phyloP scores from a whole-genome alignment of 2,888 invertebrate genomes.

The Cactoblastis cactorum region DNA sequence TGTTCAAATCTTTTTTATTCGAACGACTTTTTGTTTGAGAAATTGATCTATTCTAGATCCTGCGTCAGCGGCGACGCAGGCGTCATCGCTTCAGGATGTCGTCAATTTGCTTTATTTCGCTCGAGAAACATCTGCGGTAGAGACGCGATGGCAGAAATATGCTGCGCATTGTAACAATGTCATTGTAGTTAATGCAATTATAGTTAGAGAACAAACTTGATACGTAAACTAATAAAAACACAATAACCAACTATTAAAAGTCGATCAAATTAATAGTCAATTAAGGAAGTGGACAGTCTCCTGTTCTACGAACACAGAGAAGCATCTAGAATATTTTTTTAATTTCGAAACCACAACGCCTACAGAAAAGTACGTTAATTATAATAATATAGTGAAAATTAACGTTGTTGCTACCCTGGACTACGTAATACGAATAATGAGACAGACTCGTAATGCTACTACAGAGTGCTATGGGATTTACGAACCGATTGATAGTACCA shows the following conservation, averaged over 20 bases:
- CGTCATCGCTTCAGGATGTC: slow-evolving; percentile 4
- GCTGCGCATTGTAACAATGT: background rate
- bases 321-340: too few species aligned
- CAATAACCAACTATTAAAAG: too few species aligned
- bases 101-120: slow-evolving; percentile 10
- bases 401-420: too few species aligned
- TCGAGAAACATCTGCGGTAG: slow-evolving; percentile 3
- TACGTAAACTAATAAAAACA: too few species aligned
- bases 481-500: background rate
- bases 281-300: too few species aligned
- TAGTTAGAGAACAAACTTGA: too few species aligned
- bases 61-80: background rate
- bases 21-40: background rate
- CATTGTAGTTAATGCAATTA: too few species aligned
- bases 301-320: too few species aligned
- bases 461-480: background rate
- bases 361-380: background rate
- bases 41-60: slow-evolving; percentile 9
- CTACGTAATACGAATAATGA: background rate
- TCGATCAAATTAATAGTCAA: too few species aligned
- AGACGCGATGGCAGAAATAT: background rate
- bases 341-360: too few species aligned
- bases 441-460: too few species aligned
- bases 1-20: background rate
- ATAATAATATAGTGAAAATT: too few species aligned